phyloP scores from a whole-genome alignment of 2,113 vertebrate genomes.

The Gobiocypris rarus region DNA sequence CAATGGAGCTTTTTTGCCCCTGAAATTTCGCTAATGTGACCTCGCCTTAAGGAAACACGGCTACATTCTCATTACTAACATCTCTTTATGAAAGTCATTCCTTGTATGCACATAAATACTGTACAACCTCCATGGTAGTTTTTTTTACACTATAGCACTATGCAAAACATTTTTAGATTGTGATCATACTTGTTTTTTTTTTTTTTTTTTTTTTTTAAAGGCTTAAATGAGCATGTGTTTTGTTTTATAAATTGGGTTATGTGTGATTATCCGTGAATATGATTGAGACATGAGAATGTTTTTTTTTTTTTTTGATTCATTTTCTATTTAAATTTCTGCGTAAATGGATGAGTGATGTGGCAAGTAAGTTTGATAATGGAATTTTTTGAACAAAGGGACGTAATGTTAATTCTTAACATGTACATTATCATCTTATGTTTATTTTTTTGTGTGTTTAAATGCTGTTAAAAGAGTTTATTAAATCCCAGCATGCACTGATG shows the following conservation, averaged over 20 bases:
- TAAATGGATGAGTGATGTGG: background rate
- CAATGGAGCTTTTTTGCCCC: background rate
- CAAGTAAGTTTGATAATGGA: slow-evolving; percentile 1
- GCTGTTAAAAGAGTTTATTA: background rate
- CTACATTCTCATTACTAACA: background rate
- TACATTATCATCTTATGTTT: background rate
- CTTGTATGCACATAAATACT: background rate
- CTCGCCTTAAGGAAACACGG: background rate
- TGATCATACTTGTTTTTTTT: slow-evolving; percentile 39
- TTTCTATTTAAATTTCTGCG: slow-evolving; percentile 16
- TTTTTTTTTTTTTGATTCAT: background rate
- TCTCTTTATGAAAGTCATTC: background rate
- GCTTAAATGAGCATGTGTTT: slow-evolving; percentile 50
- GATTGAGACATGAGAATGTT: background rate
- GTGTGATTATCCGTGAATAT: background rate
- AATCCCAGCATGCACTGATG: slow-evolving; percentile 31
- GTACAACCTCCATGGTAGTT: slow-evolving; percentile 2
- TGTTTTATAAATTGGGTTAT: slow-evolving; percentile 44
- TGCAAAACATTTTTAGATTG: slow-evolving; percentile 68
- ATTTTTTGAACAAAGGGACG: background rate
- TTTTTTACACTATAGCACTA: slow-evolving; percentile 68
- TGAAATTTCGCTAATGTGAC: background rate
- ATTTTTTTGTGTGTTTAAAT: background rate
- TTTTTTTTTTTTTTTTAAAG: slow-evolving; percentile 23
- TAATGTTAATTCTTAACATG: background rate